Conservation (phyloP, 2,113 vertebrate species). For the Ifrita kowaldi region DNA sequence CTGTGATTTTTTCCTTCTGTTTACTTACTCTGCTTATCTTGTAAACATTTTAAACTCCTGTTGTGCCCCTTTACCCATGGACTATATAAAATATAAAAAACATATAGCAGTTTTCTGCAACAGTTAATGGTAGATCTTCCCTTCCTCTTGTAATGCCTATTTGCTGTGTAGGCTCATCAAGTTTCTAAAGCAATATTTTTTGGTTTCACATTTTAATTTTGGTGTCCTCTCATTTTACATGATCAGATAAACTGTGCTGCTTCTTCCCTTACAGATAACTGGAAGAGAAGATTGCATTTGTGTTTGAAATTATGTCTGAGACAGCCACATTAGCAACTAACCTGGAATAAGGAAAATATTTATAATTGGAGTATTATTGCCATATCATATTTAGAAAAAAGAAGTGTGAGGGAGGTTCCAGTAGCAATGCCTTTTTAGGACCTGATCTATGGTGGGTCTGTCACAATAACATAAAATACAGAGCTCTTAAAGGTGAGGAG, state of each 20-base stretch:
- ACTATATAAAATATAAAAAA: background rate
- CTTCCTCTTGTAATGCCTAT: background rate
- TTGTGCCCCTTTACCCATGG: background rate
- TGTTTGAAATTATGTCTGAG: background rate
- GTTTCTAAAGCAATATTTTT: background rate
- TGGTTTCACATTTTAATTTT: background rate
- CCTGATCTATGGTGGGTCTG: background rate
- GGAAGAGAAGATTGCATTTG: background rate
- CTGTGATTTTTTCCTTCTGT: background rate
- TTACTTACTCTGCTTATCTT: background rate
- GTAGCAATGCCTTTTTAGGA: background rate
- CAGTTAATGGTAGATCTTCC: background rate
- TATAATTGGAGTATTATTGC: background rate
- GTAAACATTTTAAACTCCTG: background rate
- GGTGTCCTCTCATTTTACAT: background rate
- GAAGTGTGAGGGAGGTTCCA: background rate
- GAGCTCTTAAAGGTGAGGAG: background rate
- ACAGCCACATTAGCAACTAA: background rate
- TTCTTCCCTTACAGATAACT: background rate
- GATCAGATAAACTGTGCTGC: background rate
- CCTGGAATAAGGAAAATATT: background rate
- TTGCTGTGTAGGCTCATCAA: background rate
- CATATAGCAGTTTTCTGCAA: background rate
- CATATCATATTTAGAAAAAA: background rate
- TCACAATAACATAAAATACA: background rate